Evolutionary conservation across 2,113 vertebrate genomes (phyloP).

Genomic region (Colossoma macropomum): DNA sequence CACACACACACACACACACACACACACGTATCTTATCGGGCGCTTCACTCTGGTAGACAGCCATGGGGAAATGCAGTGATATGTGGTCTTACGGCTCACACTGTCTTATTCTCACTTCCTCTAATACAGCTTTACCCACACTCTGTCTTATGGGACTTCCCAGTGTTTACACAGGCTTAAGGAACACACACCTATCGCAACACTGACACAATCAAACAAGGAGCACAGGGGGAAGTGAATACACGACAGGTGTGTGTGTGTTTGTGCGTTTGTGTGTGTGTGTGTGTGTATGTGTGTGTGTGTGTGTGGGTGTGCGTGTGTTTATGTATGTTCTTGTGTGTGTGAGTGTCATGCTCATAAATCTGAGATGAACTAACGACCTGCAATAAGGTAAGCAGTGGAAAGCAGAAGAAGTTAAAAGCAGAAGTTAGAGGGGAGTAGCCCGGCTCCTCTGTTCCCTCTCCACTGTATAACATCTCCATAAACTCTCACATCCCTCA

Average conservation of each 20-base stretch:
- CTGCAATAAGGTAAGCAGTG: slow-evolving; percentile 27
- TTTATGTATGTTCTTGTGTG: background rate
- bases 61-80: slow-evolving; percentile 15
- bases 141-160: slow-evolving; percentile 44
- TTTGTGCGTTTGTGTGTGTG: slow-evolving; percentile 30
- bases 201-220: slow-evolving; percentile 70
- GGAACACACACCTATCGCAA: slow-evolving; percentile 56
- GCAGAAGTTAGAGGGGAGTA: slow-evolving; percentile 25
- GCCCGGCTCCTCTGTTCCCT: slow-evolving; percentile 13
- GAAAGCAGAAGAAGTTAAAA: slow-evolving; percentile 47
- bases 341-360: slow-evolving; percentile 31
- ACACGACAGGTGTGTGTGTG: slow-evolving; percentile 36
- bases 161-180: slow-evolving; percentile 27
- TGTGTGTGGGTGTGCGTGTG: slow-evolving; percentile 5
- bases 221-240: slow-evolving; percentile 41
- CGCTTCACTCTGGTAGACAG: slow-evolving; percentile 6
- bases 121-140: slow-evolving; percentile 15
- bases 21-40: background rate
- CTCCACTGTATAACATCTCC: background rate
- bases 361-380: slow-evolving; percentile 23
- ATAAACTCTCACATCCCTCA: slow-evolving; percentile 41
- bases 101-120: slow-evolving; percentile 47
- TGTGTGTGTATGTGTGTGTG: slow-evolving; percentile 17
- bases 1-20: slow-evolving; percentile 60
- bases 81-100: slow-evolving; percentile 21